Base-by-base conservation (phyloP, 2,113 vertebrate species). In the Baryphthengus martii region DNA sequence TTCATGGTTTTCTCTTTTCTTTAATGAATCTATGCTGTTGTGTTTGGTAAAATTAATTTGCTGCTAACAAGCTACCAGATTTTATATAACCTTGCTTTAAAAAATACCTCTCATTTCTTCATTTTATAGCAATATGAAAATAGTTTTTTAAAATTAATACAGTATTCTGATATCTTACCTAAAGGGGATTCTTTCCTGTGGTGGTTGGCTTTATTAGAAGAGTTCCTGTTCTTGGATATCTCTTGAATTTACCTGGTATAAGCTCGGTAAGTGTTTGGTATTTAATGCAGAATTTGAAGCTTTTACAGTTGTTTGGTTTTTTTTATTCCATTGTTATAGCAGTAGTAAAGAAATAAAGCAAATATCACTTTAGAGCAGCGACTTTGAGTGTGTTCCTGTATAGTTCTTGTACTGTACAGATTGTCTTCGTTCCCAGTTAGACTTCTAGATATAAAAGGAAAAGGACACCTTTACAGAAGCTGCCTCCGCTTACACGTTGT, bases 131-230 rank as follows among this genome's bases (percentile, higher is more conserved):
- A 77, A 53, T 42, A 49, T 28, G 3, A 67, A 20, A 84, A 77
- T 50, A 61, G 40, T 31, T 56, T 90, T 21, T 47, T 53, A 76
- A 71, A 76, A 61, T 18, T 94, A 79, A 95, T 33, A 9, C 33
- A 31, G 1, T 59, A 16, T 91, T 66, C 59, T 67, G 18, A 4
- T 88, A 18, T 82, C 49, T 90, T 87, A 24, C 35, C 45, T 96
- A 37, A 95, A 99, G 99, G 98, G 99, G 99, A 7, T 99, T 99
- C 98, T 99, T 99, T 97, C 99, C 99, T 81, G 99, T 99, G 58
- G 98, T 99, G 3, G 89, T 99, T 33, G 99, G 99, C 94, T 99
- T 99, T 94, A 99, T 99, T 95, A 98, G 99, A 97, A 99, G 99
- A 98, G 98, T 99, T 84, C 99, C 99, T 21, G 96, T 99, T 61